Base-by-base conservation (phyloP, 2,888 invertebrate species). In the Trypoxylon attenuatum region DNA sequence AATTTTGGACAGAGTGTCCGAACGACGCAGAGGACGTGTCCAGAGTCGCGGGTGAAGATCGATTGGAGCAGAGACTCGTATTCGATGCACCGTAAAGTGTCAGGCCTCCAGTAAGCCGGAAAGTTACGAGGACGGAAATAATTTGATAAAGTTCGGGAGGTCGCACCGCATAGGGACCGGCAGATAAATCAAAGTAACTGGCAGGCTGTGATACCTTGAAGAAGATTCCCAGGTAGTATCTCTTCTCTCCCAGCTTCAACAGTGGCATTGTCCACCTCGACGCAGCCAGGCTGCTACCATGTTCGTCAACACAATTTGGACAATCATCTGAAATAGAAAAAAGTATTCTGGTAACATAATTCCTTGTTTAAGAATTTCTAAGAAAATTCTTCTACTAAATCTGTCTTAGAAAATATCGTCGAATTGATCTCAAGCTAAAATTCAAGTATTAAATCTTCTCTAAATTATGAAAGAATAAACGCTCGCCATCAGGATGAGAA, bases 251-350 rank as follows among this genome's bases (percentile, higher is more conserved):
- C 43, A 95, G 91, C 84, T 95, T 95, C 73, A 95, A 89, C 61
- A 96, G 89, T 6, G 96, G 96, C 96, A 96, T 96, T 52, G 94
- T 95, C 96, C 96, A 96, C 85, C 94, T 91, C 82, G 94, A 94
- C 29, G 92, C 90, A 16, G 91, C 89, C 64, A 91, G 90, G 23
- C 77, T 82, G 25, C 75, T 81, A 21, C 82, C 78, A 61, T 92
- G 90, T 69, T 95, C 95, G 76, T 93, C 93, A 69, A 91, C 91
- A 85, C 95, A 95, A 82, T 93, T 94, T 60, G 94, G 91, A 87
- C 95, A 95, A 87, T 95, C 88, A 51, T 87, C 95, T 94, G 90
- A 5, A 33, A 58, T 69, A 58, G 70, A 22, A 56, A 10, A 43
- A 58, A 45, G 19, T n/a, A n/a, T n/a, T n/a, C n/a, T n/a, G n/a